Evolutionary conservation across 2,113 vertebrate species (phyloP).

Genomic region (Neotoma lepida): DNA sequence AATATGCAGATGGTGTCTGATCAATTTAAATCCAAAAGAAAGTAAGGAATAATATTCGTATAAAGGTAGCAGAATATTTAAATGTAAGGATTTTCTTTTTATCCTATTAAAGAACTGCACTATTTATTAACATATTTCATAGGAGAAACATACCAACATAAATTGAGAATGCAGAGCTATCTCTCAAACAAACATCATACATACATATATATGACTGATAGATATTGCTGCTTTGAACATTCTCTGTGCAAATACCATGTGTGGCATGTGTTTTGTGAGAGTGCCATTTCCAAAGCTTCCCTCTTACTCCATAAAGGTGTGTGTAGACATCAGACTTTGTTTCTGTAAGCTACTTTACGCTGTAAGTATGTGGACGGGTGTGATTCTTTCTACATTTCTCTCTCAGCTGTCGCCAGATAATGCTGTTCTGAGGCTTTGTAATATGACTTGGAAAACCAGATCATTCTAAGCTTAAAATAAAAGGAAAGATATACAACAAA

Average conservation of each 20-base stretch:
- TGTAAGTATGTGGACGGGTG: slow-evolving; percentile 7
- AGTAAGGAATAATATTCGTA: background rate
- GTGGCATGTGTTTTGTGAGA: slow-evolving; percentile 38
- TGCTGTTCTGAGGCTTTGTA: slow-evolving; percentile 84
- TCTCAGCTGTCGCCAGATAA: slow-evolving; percentile 63
- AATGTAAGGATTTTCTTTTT: background rate
- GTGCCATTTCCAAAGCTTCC: slow-evolving; percentile 25
- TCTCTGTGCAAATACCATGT: background rate
- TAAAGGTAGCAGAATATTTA: slow-evolving; percentile 19
- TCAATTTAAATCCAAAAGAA: slow-evolving; percentile 45
- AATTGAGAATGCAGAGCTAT: slow-evolving; percentile 25
- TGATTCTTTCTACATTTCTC: slow-evolving; percentile 60
- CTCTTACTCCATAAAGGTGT: slow-evolving; percentile 58
- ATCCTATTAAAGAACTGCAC: background rate
- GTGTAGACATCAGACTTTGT: slow-evolving; percentile 33
- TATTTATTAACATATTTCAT: background rate
- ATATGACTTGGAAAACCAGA: slow-evolving; percentile 91
- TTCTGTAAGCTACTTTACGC: slow-evolving; percentile 38
- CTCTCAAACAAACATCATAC: background rate
- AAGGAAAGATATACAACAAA: slow-evolving; percentile 88
- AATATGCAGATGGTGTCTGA: background rate
- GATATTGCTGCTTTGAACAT: background rate
- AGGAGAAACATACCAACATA: background rate
- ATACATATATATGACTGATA: background rate
- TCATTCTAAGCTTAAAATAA: slow-evolving; percentile 88